Conservation (phyloP, 2,113 vertebrate genomes). For the Chaetorhynchus papuensis region DNA sequence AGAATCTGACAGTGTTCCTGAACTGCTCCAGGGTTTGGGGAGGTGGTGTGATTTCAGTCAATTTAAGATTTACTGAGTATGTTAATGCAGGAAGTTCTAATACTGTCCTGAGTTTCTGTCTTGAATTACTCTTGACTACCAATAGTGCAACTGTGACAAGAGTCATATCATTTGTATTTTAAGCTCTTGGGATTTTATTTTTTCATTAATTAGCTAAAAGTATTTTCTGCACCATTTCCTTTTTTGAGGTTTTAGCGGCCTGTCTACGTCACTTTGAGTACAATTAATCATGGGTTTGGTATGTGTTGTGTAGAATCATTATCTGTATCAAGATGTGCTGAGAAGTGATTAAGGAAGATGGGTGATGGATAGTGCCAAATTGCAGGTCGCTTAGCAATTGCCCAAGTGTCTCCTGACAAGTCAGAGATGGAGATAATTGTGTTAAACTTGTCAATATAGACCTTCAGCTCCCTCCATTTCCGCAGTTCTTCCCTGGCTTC, state of each 20-base stretch:
- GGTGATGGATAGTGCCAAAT: neutral
- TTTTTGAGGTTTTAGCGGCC: neutral
- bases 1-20: neutral
- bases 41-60: neutral
- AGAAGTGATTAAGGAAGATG: neutral
- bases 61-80: neutral
- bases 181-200: neutral
- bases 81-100: neutral
- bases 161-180: neutral
- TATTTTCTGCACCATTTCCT: neutral
- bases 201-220: neutral
- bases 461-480: neutral
- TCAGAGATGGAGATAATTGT: neutral
- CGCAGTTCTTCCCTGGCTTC: neutral
- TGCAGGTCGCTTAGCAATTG: neutral
- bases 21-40: neutral
- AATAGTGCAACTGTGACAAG: neutral
- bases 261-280: neutral
- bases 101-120: neutral
- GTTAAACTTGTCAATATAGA: neutral
- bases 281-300: neutral
- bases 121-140: neutral
- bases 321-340: neutral
- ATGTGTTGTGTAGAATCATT: slow-evolving; percentile 49
- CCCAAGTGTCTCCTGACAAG: neutral